Percentiles rank a stretch among this genome's conserved stretches.
phyloP scores from a whole-genome alignment of 2,113 vertebrate genomes.

The Ursus arctos region DNA sequence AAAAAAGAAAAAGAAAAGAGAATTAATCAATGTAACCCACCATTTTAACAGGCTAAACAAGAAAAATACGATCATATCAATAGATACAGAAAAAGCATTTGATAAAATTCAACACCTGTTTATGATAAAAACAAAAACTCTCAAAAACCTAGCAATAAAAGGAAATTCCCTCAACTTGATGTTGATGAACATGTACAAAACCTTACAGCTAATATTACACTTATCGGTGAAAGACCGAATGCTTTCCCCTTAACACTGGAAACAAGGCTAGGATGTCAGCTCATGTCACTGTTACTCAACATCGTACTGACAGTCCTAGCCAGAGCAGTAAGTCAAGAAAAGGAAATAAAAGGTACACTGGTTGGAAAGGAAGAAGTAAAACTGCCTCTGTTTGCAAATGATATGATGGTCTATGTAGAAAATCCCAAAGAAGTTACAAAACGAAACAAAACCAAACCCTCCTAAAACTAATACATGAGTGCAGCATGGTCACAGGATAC shows the following conservation, averaged over 20 bases:
- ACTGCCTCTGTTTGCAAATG: neutral
- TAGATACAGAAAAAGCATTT: slow-evolving; percentile 32
- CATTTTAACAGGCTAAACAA: slow-evolving; percentile 42
- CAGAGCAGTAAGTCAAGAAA: slow-evolving; percentile 53
- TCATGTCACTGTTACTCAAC: slow-evolving; percentile 24
- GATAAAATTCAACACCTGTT: slow-evolving; percentile 44
- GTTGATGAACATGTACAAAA: slow-evolving; percentile 8
- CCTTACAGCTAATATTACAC: neutral
- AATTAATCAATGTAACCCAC: slow-evolving; percentile 31
- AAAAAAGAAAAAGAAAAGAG: neutral
- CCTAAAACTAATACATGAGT: slow-evolving; percentile 21
- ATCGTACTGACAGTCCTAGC: slow-evolving; percentile 4
- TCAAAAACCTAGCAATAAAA: slow-evolving; percentile 13
- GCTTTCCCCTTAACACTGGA: neutral
- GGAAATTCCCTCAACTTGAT: slow-evolving; percentile 24
- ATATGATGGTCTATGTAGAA: neutral
- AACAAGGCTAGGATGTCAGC: slow-evolving; percentile 9
- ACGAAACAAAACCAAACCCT: neutral
- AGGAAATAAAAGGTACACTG: slow-evolving; percentile 22
- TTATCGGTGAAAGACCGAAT: slow-evolving; percentile 20
- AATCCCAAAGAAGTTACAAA: slow-evolving; percentile 20
- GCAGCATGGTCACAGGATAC: neutral
- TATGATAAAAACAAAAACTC: slow-evolving; percentile 2
- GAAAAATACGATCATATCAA: slow-evolving; percentile 37
- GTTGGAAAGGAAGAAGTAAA: slow-evolving; percentile 40